Conservation (phyloP, 2,797 vertebrate genomes). For the Halcyon leucocephala region DNA sequence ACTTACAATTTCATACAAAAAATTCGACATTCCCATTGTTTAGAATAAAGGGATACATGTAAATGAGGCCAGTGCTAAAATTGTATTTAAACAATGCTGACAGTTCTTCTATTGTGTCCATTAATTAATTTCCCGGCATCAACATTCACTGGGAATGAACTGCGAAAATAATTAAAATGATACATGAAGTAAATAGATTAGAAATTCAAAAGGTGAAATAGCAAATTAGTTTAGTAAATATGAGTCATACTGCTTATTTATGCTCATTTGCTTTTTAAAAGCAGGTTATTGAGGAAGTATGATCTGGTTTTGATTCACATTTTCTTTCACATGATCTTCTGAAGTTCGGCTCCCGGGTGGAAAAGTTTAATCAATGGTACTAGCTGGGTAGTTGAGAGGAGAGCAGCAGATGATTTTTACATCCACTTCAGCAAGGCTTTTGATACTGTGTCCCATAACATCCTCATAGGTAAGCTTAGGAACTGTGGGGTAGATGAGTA, state of each 20-base stretch:
- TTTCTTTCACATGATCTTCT: neutral
- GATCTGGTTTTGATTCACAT: neutral
- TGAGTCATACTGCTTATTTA: constrained; percentile 65
- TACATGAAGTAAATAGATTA: constrained; percentile 82
- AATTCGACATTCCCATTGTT: constrained; percentile 65
- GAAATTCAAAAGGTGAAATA: constrained; percentile 74
- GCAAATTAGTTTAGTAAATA: constrained; percentile 71
- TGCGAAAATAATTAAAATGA: constrained; percentile 85
- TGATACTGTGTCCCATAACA: too few species aligned
- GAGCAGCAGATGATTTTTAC: too few species aligned
- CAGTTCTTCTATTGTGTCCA: constrained; percentile 79
- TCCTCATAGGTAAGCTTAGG: too few species aligned
- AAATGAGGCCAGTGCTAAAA: constrained; percentile 71
- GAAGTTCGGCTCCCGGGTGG: constrained; percentile 29
- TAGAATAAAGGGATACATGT: constrained; percentile 72
- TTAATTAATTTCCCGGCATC: constrained; percentile 85
- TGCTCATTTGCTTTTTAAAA: constrained; percentile 48
- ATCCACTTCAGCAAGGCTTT: too few species aligned
- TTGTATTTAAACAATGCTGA: constrained; percentile 72
- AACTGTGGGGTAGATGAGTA: too few species aligned
- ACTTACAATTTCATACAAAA: constrained; percentile 68
- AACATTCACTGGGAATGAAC: constrained; percentile 77
- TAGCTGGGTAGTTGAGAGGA: too few species aligned
- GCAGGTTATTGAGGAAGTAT: neutral
- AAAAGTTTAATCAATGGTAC: neutral